phyloP scores from a whole-genome alignment of 2,888 invertebrate genomes.

The Melangyna quadrimaculata region DNA sequence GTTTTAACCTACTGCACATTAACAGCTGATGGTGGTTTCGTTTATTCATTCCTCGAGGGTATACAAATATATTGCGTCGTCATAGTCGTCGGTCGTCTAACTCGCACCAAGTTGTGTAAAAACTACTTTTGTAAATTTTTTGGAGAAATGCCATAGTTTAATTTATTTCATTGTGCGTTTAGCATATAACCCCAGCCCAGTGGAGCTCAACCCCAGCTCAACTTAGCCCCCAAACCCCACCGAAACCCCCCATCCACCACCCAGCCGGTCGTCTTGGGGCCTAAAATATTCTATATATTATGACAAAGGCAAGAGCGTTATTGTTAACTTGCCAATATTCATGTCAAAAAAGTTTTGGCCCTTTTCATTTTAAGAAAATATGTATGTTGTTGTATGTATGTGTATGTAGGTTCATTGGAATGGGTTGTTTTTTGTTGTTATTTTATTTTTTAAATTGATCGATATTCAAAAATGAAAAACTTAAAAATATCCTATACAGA shows the following conservation, averaged over 20 bases:
- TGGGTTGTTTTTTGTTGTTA: neutral
- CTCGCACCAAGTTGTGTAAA: slow-evolving; percentile 14
- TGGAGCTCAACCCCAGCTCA: neutral
- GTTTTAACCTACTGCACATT: slow-evolving; percentile 54
- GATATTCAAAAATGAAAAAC: slow-evolving; percentile 46
- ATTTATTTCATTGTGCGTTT: slow-evolving; percentile 66
- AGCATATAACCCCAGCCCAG: slow-evolving; percentile 12
- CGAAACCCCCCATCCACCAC: too few relatives aligned
- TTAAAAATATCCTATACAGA: neutral
- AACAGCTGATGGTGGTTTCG: slow-evolving; percentile 59
- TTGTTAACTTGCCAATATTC: slow-evolving; percentile 64
- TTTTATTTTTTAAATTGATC: slow-evolving; percentile 20
- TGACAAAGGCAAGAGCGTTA: slow-evolving; percentile 2
- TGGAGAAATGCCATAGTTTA: slow-evolving; percentile 64
- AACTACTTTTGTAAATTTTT: slow-evolving; percentile 15
- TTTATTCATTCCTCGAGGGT: slow-evolving; percentile 32
- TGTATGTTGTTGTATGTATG: too few relatives aligned
- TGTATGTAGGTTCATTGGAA: neutral
- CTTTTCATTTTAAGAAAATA: neutral
- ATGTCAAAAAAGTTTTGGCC: slow-evolving; percentile 53
- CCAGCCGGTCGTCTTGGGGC: slow-evolving; percentile 17
- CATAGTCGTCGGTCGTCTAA: neutral
- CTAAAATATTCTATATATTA: slow-evolving; percentile 26
- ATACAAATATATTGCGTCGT: slow-evolving; percentile 9
- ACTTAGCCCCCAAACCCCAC: too few relatives aligned